Base-by-base conservation (phyloP, 2,113 vertebrate species). In the Jaculus jaculus region DNA sequence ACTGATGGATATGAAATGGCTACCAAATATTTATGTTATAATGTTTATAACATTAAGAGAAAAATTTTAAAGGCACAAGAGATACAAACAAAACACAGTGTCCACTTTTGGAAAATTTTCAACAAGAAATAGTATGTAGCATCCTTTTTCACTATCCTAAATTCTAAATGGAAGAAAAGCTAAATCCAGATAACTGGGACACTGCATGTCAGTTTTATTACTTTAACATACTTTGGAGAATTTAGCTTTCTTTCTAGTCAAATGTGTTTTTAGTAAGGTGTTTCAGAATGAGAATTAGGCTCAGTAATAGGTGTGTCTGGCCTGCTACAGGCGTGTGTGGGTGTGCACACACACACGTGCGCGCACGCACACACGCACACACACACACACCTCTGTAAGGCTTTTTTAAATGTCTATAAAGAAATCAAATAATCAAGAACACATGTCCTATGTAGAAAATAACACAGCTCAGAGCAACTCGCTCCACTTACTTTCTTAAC, bases 41-140 rank as follows among this genome's bases (percentile, higher is more conserved):
- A 92, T 66, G 75, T 77, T 75, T 75, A 80, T 66, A 77, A 87
- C 21, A 68, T 37, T 37, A 74, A 93, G 80, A 71, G 1, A 83
- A 63, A 92, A 92, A 85, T 47, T 28, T 65, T 17, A 39, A 91
- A 75, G 3, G 18, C 58, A 7, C 16, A 75, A 58, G 2, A 72
- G 23, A 32, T 28, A 54, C 75, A 80, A 54, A 58, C 4, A 32
- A 10, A 66, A 47, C 39, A 9, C 0, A 73, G 11, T 71, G 7
- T 69, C 10, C 65, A 28, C 16, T 93, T 93, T 63, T 4, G 23
- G 20, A 12, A 71, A 84, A 87, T 90, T 24, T 12, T 34, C 32
- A 32, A 51, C 18, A 73, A 87, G 32, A 17, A 12, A 42, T 3
- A 84, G 42, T 72, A 89, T 47, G 28, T 37, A 65, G 1, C 10